These are phyloP conservation scores for Trichosurus vulpecula DNA, from an alignment of 2,797 vertebrate genomes.

Conservation along the genomic window DNA sequence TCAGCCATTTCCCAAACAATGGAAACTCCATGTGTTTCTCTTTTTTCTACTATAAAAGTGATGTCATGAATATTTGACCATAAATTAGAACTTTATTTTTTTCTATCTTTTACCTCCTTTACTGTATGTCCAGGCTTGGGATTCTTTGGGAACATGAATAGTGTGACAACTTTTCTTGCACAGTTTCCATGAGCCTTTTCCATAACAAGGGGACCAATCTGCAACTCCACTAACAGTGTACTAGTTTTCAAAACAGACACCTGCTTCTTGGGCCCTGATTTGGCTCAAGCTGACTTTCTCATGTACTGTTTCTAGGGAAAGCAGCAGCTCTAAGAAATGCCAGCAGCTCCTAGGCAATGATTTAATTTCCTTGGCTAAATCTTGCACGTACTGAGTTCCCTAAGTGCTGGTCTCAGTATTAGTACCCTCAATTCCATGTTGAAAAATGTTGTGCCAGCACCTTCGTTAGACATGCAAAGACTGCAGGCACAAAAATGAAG, in stretches of 20 bases:
- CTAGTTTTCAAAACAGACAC: background rate
- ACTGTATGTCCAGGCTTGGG: background rate
- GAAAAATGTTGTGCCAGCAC: background rate
- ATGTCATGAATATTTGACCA: background rate
- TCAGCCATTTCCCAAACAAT: background rate
- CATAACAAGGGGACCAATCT: background rate
- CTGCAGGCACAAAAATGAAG: constrained; percentile 7
- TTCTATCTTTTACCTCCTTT: background rate
- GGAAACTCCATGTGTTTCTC: background rate
- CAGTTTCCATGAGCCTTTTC: background rate
- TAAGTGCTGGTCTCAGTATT: background rate
- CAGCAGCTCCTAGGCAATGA: background rate
- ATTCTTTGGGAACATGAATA: background rate
- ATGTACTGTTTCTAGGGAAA: background rate
- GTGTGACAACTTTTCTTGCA: background rate
- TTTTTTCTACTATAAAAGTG: background rate
- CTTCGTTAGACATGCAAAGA: background rate
- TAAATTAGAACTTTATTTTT: background rate
- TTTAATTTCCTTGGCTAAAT: background rate
- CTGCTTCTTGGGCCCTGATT: background rate
- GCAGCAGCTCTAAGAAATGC: background rate
- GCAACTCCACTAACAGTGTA: background rate
- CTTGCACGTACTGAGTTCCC: background rate
- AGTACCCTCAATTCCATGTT: background rate
- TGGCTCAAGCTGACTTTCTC: background rate